phyloP scores from a whole-genome alignment of 2,113 vertebrate genomes.

The Vireo altiloquus region DNA sequence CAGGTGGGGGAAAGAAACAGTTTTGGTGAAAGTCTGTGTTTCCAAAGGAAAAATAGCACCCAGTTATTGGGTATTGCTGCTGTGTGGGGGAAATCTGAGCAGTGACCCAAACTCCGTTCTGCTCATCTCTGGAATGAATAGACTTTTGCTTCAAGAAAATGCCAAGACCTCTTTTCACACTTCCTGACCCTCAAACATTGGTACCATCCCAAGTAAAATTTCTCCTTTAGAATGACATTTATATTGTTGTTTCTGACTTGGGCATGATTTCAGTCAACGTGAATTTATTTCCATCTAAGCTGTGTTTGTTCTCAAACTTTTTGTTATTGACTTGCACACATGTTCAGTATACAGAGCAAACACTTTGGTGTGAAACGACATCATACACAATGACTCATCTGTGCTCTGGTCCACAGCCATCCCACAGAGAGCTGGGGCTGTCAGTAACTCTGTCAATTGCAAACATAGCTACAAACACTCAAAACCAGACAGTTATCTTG shows the following conservation, averaged over 20 bases:
- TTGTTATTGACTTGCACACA: slow-evolving; percentile 63
- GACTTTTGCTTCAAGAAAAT: background rate
- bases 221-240: background rate
- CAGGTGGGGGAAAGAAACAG: background rate
- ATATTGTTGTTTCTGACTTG: background rate
- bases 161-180: background rate
- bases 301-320: slow-evolving; percentile 40
- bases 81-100: background rate
- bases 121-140: background rate
- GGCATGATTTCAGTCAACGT: background rate
- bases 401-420: slow-evolving; percentile 60
- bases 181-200: background rate
- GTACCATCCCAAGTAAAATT: background rate
- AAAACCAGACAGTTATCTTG: slow-evolving; percentile 48
- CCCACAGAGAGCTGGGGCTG: slow-evolving; percentile 63
- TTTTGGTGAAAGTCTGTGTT: background rate
- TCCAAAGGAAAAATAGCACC: background rate
- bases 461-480: slow-evolving; percentile 51
- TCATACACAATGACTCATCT: slow-evolving; percentile 64
- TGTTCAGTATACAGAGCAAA: slow-evolving; percentile 59
- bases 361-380: slow-evolving; percentile 62
- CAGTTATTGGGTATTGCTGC: background rate
- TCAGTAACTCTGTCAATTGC: slow-evolving; percentile 58
- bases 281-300: slow-evolving; percentile 39
- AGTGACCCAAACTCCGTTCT: background rate